Percentiles rank a stretch among this genome's conserved stretches.
These are phyloP conservation scores for Glossosoma conforme DNA, from an alignment of 1,140 invertebrate genomes.

Conservation along the genomic window DNA sequence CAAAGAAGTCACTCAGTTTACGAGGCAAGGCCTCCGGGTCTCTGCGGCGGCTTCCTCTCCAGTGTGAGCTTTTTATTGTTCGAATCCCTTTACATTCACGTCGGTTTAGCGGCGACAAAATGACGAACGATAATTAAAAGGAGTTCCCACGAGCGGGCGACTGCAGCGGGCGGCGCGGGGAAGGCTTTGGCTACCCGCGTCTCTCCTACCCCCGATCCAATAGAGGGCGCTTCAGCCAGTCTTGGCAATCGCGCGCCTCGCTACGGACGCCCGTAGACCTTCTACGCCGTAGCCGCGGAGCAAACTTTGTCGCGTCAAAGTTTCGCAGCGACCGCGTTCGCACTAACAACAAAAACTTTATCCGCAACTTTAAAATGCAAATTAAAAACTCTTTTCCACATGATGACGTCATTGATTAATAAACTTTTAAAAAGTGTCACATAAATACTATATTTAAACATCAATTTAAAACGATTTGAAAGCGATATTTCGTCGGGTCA, in stretches of 20 bases:
- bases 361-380: no score
- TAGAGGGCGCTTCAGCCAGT: slow-evolving; percentile 22
- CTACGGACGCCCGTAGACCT: slow-evolving; percentile 22
- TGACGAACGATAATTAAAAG: slow-evolving; percentile 27
- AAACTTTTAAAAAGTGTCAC: no score
- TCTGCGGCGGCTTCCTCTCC: background rate
- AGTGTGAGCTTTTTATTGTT: slow-evolving; percentile 2
- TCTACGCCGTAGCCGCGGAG: slow-evolving; percentile 22
- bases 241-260: slow-evolving; percentile 19
- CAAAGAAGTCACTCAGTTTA: background rate
- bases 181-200: background rate
- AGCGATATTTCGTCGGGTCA: no score
- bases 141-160: slow-evolving; percentile 13
- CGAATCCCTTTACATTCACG: slow-evolving; percentile 1
- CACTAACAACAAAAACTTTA: no score
- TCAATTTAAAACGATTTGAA: no score
- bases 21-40: background rate
- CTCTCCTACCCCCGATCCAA: no score
- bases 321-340: no score
- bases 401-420: no score
- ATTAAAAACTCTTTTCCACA: no score
- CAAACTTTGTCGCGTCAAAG: no score
- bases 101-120: slow-evolving; percentile 13
- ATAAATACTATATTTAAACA: no score
- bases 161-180: slow-evolving; percentile 3